Percentiles rank a stretch among this genome's conserved stretches.
phyloP scores from a whole-genome alignment of 2,888 invertebrate genomes.

The Nomada goodeniana region DNA sequence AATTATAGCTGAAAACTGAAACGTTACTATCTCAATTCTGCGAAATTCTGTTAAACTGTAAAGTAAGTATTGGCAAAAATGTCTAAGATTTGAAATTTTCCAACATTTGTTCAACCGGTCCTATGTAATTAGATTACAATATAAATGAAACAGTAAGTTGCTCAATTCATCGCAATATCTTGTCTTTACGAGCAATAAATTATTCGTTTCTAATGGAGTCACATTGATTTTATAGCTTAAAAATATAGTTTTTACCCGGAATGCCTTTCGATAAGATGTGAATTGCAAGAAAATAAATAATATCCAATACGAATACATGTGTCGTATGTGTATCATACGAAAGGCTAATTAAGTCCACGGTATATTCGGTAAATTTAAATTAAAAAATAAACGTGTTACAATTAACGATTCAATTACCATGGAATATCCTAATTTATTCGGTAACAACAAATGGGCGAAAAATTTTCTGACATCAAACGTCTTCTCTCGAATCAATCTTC shows the following conservation, averaged over 20 bases:
- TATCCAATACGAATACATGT: background rate
- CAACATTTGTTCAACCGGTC: background rate
- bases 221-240: conserved; percentile 22
- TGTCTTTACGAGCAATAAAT: background rate
- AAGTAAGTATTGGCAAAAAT: background rate
- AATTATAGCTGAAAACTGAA: too few relatives aligned
- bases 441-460: too few relatives aligned
- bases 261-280: background rate
- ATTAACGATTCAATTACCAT: too few relatives aligned
- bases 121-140: conserved; percentile 24
- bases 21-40: too few relatives aligned
- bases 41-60: too few relatives aligned
- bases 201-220: conserved; percentile 36
- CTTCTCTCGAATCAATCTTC: too few relatives aligned
- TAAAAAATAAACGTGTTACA: too few relatives aligned
- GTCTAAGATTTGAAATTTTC: background rate
- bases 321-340: too few relatives aligned
- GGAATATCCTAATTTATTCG: too few relatives aligned
- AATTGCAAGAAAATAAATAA: background rate
- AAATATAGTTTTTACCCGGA: conserved; percentile 20
- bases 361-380: too few relatives aligned
- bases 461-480: too few relatives aligned
- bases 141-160: background rate
- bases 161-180: conserved; percentile 8
- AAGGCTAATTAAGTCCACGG: too few relatives aligned